Conservation (phyloP, 2,113 vertebrate genomes). For the Anthoscopus minutus region DNA sequence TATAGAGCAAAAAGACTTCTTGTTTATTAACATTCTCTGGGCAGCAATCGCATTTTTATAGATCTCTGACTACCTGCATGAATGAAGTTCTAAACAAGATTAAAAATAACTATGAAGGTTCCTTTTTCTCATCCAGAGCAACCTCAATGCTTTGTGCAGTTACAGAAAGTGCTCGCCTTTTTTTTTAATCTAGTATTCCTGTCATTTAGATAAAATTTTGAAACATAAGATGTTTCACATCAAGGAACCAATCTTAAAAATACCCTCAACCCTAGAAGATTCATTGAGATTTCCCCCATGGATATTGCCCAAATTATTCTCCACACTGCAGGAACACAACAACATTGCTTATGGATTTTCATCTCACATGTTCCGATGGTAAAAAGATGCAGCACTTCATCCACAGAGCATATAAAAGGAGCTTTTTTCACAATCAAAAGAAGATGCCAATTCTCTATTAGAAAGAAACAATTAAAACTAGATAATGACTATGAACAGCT, state of each 20-base stretch:
- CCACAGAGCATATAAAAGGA: constrained; percentile 13
- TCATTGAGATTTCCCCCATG: not conserved
- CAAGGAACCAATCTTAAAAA: not conserved
- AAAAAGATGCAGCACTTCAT: not conserved
- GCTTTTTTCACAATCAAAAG: constrained; percentile 17
- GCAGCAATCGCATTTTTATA: not conserved
- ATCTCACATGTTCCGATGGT: not conserved
- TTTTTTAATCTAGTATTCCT: not conserved
- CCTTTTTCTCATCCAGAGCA: not conserved
- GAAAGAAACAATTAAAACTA: constrained; percentile 59
- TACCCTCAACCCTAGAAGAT: not conserved
- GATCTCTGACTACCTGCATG: not conserved
- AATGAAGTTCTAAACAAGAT: constrained; percentile 20
- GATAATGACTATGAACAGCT: constrained; percentile 59
- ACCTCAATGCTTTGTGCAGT: not conserved
- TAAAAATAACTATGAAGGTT: not conserved
- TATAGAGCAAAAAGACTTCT: not conserved
- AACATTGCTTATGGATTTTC: not conserved
- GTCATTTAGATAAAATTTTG: not conserved
- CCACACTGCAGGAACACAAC: not conserved
- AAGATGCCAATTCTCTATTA: constrained; percentile 24
- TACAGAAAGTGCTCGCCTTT: not conserved
- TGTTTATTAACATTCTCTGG: not conserved
- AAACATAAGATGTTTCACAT: not conserved
- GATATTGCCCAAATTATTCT: not conserved